Evolutionary conservation across 1,140 invertebrate species (phyloP), one percentile per base, ranked within the genome.

Genomic region (Nebria ingens): DNA sequence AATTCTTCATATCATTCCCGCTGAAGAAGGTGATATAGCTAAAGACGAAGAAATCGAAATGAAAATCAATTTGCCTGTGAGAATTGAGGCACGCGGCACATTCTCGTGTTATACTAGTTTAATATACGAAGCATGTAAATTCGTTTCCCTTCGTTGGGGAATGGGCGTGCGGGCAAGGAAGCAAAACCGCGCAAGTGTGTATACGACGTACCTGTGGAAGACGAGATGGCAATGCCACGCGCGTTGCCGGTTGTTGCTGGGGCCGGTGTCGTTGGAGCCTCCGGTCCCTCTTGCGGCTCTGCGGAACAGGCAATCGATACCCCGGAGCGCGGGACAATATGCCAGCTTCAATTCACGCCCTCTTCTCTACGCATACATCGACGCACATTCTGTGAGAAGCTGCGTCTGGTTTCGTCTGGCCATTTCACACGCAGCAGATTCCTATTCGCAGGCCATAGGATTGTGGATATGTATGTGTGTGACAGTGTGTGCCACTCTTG

Each of bases 261-360:
- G 25, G 6, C 25, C 25, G n/a, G 6, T 6, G 25, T 34, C 6
- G 25, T 34, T 6, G 25, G 6, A 9, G 25, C n/a, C 6, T 34
- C 9, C 40, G 40, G 40, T 17, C 40, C 40, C 40, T 17, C n/a
- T 17, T 4, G 17, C 40, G 17, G 6, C 3, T 17, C 17, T 45
- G 40, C 40, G 40, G 40, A 45, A 45, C 40, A 4, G 40, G 40
- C 40, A 45, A 45, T 45, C 40, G 40, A 45, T 45, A 45, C 15
- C 40, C 40, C 40, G 40, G 40, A 45, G 40, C 40, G 40, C 40
- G 40, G 15, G 40, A 45, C 40, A 45, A 45, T 45, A 9, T 45
- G 40, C 40, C 40, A 17, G 40, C 40, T 45, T 45, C 40, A 45
- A 45, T 45, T 45, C 40, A 45, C 40, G 40, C 40, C 40, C 40